Conservation (phyloP, 2,888 invertebrate species). For the Xanthia icteritia region DNA sequence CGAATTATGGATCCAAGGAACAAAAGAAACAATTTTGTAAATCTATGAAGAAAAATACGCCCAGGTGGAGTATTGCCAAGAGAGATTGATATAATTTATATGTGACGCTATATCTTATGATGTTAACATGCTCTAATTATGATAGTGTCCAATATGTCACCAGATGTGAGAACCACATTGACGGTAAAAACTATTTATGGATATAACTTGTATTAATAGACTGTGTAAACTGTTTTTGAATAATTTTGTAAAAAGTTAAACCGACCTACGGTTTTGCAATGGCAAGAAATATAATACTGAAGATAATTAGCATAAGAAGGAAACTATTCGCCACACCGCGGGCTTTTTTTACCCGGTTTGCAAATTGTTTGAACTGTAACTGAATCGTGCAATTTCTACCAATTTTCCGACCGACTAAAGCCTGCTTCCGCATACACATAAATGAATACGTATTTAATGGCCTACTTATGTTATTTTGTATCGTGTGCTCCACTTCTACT, state of each 20-base stretch:
- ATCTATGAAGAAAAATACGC: conserved; percentile 21
- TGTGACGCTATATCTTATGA: conserved; percentile 8
- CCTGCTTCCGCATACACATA: background rate
- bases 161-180: conserved; percentile 23
- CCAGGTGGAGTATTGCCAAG: conserved; percentile 44
- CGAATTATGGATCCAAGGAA: conserved; percentile 16
- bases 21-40: conserved; percentile 16
- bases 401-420: background rate
- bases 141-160: conserved; percentile 28
- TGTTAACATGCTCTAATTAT: conserved; percentile 24
- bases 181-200: background rate
- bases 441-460: background rate
- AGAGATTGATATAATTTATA: conserved; percentile 17
- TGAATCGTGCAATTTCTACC: background rate
- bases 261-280: background rate
- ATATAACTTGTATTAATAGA: background rate
- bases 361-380: conserved; percentile 11
- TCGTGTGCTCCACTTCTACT: background rate
- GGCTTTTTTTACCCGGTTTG: background rate
- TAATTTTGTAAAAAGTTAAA: conserved; percentile 1
- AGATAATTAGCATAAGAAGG: conserved; percentile 33
- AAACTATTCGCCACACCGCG: conserved; percentile 16
- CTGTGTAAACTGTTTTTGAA: background rate
- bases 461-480: background rate
- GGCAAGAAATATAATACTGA: background rate